Evolutionary conservation across 1,140 invertebrate genomes (phyloP).

Genomic region (Eufriesea mexicana): DNA sequence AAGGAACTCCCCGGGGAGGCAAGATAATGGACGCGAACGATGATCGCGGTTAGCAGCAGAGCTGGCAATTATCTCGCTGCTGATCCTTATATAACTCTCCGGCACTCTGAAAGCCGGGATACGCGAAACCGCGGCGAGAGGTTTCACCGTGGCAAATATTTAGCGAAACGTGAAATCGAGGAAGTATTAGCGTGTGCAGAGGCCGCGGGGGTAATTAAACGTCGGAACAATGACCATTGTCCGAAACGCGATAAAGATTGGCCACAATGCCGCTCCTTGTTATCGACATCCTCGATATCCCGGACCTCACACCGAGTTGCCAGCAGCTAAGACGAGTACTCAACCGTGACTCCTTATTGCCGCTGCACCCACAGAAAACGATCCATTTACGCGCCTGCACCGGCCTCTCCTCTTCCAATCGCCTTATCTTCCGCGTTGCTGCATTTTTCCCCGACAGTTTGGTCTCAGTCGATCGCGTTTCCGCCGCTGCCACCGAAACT

Average conservation of each 20-base stretch:
- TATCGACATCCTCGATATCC: constrained; percentile 53
- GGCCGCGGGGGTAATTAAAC: constrained; percentile 52
- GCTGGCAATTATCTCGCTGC: constrained; percentile 31
- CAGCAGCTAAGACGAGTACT: constrained; percentile 53
- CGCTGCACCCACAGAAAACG: constrained; percentile 20
- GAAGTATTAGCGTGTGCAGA: constrained; percentile 40
- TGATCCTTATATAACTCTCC: not conserved
- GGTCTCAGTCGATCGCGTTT: not conserved
- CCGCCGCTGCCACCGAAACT: not conserved
- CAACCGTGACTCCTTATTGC: constrained; percentile 41
- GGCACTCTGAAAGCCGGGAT: not conserved
- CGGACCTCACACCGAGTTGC: constrained; percentile 54
- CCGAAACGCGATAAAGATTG: constrained; percentile 61
- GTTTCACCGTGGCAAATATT: constrained; percentile 26
- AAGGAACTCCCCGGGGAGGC: constrained; percentile 50
- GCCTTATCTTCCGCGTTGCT: not conserved
- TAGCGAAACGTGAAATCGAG: constrained; percentile 41
- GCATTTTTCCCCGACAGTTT: not conserved
- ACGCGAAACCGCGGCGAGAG: not conserved
- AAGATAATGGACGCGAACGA: constrained; percentile 20
- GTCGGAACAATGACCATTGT: constrained; percentile 64
- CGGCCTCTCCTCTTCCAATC: not conserved
- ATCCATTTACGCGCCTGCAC: constrained; percentile 1
- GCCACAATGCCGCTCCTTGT: constrained; percentile 53
- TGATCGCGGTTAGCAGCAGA: constrained; percentile 1